Conservation (phyloP, 2,113 vertebrate genomes). For the Indri indri region DNA sequence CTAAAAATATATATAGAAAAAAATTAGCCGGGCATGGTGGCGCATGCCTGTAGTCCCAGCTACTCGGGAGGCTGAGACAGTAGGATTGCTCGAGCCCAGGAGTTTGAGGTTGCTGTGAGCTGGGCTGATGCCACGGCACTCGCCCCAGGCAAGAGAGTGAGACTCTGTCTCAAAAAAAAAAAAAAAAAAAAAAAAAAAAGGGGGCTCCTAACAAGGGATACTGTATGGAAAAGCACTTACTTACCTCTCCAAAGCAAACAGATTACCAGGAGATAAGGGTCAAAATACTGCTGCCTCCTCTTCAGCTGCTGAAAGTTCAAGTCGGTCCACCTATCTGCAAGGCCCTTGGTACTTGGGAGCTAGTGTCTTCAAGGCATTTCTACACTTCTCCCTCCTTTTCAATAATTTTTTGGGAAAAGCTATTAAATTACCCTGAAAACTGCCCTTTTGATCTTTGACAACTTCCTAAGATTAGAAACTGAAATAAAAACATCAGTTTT, state of each 20-base stretch:
- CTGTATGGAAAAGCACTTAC: neutral
- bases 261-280: neutral
- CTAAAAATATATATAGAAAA: too few relatives aligned
- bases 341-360: neutral
- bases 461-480: constrained; percentile 31
- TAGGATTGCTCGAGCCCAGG: too few relatives aligned
- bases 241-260: neutral
- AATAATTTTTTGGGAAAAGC: neutral
- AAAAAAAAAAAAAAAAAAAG: too few relatives aligned
- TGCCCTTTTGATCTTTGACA: constrained; percentile 8
- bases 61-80: too few relatives aligned
- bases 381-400: neutral
- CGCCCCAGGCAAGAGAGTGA: too few relatives aligned
- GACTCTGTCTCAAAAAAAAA: too few relatives aligned
- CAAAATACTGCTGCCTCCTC: neutral
- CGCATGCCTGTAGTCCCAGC: too few relatives aligned
- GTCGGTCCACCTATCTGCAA: neutral
- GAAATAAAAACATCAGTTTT: neutral
- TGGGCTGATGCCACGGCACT: too few relatives aligned
- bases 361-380: neutral
- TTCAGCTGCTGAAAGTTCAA: neutral
- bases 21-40: too few relatives aligned
- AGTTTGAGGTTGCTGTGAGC: too few relatives aligned
- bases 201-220: neutral
- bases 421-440: constrained; percentile 17